Evolutionary conservation across 2,797 vertebrate genomes (phyloP), one percentile per base, ranked within the genome.

Genomic region (Schizopygopsis malacanthus): DNA sequence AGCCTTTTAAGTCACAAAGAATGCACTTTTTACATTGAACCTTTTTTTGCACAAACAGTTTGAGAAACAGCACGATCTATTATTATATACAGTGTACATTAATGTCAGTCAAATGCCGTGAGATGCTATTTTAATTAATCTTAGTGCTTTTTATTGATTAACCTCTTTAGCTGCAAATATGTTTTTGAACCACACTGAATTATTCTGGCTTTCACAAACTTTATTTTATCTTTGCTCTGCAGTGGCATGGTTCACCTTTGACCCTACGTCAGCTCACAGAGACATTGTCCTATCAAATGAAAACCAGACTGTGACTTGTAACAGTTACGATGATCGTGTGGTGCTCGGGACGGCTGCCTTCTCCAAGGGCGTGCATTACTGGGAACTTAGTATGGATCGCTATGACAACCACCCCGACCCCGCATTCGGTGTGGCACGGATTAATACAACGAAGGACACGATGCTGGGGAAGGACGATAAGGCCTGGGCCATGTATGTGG

Each of bases 191-290:
- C 56, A 28, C n/a, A 28, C 9, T 61, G 4, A 63, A 28, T 20
- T 16, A 61, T 43, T 63, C 54, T 61, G 9, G 28, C 15, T 43
- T 6, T 15, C 25, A 41, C 4, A 20, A 22, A 33, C 1, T 22
- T 43, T 52, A 20, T 82, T 20, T 45, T 47, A 18, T 67, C 8
- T 79, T 61, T 79, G 43, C 47, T 71, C 37, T 9, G 69, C 94
- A 99, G 98, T 99, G 96, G 98, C 98, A 0, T 99, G 98, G 97
- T 99, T 99, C 94, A 96, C 96, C 83, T 99, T 99, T 9, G 98
- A 99, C 91, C 96, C 98, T 84, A 96, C 93, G 87, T 97, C 97
- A 28, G 97, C 97, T 81, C 98, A 99, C 90, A 95, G 97, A 79
- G 98, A 99, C 95, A 99, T 99, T 4, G 96, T 98, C 47, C 92